Evolutionary conservation across 2,888 invertebrate genomes (phyloP), one percentile per base, ranked within the genome.

Genomic region (Aproaerema taeniolella): DNA sequence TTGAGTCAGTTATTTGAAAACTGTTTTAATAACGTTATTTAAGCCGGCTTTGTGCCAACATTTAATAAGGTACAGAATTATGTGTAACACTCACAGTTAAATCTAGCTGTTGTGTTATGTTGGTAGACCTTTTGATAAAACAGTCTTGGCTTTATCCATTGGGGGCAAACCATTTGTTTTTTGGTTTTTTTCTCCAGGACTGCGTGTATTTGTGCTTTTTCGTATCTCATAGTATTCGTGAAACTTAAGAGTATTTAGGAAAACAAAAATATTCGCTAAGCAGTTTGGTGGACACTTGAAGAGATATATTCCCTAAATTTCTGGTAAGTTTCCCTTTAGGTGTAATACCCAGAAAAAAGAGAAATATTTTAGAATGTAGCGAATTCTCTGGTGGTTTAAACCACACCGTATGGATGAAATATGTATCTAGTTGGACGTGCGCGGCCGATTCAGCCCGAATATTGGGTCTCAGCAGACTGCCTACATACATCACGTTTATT

Each of bases 401-500:
- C 29, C 20, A 5, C n/a, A 14, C 13, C 13, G 2, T 24, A n/a
- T 10, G 53, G 55, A 67, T 70, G 70, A 70, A 62, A 67, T 70
- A 70, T 70, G 70, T 66, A 65, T 62, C 54, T 48, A 42, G 43
- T 56, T 49, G 61, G 62, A 67, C 68, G 62, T 66, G 63, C 53
- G 58, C 52, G 38, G 50, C 52, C 53, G 58, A 62, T 61, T 64
- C 63, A 52, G 50, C 50, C 58, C 52, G 61, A 66, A 68, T 68
- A 67, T 68, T 65, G 68, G 62, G 68, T 67, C 63, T 61, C 60
- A 51, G 59, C 58, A 61, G 60, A 55, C 63, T 60, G 62, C 55
- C 55, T 61, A 52, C 65, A 61, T 63, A 55, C 46, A 58, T 66
- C 66, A 61, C 45, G 43, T 40, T 46, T 44, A 51, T 69, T 67